These are phyloP conservation scores for Zalophus californianus DNA, from an alignment of 2,797 vertebrate species.

Conservation along the genomic window DNA sequence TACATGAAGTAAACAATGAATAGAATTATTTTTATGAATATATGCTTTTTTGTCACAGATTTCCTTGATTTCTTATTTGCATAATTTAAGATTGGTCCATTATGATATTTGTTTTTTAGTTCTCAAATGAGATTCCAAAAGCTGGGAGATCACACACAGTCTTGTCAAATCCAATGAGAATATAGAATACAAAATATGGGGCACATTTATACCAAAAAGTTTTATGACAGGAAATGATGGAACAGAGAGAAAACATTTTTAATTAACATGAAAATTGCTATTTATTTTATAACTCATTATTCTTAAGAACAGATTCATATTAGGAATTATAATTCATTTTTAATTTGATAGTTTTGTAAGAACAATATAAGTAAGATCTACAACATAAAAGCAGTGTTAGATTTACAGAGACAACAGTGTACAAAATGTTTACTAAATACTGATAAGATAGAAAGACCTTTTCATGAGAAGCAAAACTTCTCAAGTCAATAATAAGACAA, in stretches of 20 bases:
- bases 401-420: neutral
- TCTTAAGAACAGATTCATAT: neutral
- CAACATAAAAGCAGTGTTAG: neutral
- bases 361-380: neutral
- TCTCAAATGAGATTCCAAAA: neutral
- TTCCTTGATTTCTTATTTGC: neutral
- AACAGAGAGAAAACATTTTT: neutral
- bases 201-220: neutral
- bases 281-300: neutral
- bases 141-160: neutral
- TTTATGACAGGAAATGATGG: neutral
- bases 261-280: neutral
- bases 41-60: neutral
- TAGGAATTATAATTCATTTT: constrained; percentile 8
- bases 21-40: neutral
- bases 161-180: neutral
- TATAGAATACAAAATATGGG: neutral
- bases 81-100: neutral
- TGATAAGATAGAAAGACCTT: neutral
- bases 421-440: neutral
- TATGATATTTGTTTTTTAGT: neutral
- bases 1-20: neutral
- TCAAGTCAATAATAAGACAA: neutral
- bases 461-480: neutral
- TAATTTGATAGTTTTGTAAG: neutral